Evolutionary conservation across 2,888 invertebrate genomes (phyloP), one percentile per base, ranked within the genome.

Genomic region (Scaptomyza flava): DNA sequence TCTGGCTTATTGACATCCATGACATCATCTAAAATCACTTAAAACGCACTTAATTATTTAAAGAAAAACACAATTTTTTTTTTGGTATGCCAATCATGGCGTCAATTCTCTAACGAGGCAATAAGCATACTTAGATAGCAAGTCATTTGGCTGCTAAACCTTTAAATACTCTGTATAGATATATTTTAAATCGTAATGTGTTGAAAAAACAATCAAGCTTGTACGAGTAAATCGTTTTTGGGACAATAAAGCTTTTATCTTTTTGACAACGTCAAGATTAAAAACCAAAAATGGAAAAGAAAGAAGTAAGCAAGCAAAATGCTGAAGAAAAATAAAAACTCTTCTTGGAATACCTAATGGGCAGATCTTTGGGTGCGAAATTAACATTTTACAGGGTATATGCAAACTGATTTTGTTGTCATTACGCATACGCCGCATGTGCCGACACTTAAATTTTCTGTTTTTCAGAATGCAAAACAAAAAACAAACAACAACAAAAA

Each of bases 401-500:
- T 20, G 38, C 17, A 17, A 17, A 38, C 5, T 17, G 50, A 33
- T 43, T 7, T 14, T 30, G 17, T 33, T 45, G 53, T 3, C 58
- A 77, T 79, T 85, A 76, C 72, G 70, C 77, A 81, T 81, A 82
- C 81, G 82, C 81, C 77, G 67, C 88, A 81, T 81, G 81, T 85
- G 88, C 88, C 77, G 70, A 66, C 80, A 81, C 81, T 87, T 81
- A 82, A 81, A 51, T 62, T 68, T 68, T 60, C 47, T 57, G 74
- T 62, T 53, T 41, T 57, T 33, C 2, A 42, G 65, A 79, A 66
- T 64, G 58, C 63, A 47, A 67, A 9, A 9, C 12, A 3, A 23
- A 45, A 42, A 6, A 42, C 17, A 11, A 30, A 46, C n/a, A n/a
- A n/a, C n/a, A n/a, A n/a, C n/a, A n/a, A 77, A 78, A 64, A 1